Evolutionary conservation across 2,888 invertebrate species (phyloP), one percentile per base, ranked within the genome.

Genomic region (Dendrolimus houi): DNA sequence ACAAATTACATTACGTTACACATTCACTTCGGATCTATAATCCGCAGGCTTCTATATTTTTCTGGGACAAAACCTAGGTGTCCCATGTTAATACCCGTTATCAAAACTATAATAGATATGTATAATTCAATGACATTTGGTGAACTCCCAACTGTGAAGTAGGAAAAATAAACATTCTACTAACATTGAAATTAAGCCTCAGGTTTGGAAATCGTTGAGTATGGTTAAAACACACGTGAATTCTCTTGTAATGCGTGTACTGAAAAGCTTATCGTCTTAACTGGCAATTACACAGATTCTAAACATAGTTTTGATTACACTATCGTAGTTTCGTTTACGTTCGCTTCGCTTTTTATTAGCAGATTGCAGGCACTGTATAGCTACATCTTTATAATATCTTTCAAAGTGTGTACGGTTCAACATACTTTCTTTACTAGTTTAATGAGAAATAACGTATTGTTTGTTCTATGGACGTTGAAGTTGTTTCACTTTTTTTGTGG

Each of bases 381-480:
- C 47, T 47, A 75, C 82, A 78, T 85, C 85, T 88, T 86, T 81
- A 77, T 74, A 76, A 76, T 75, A 81, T 87, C 87, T 85, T 83
- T 87, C 87, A 84, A 72, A 71, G 64, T 80, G 81, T 83, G 81
- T 78, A 82, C 74, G 70, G 85, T 85, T 86, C 84, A 87, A 84
- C 67, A 85, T 77, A 85, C 83, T 79, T 76, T 72, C 67, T 64
- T 66, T 67, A 62, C 65, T 63, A 62, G 64, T 58, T 64, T 61
- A 64, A 61, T 63, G 58, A 64, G 67, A 65, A 65, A 58, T 60
- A 13, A 56, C 57, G 57, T 58, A 61, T 58, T 63, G 61, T 62
- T 62, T 57, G 57, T 58, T 62, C 59, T 56, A 53, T 57, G 57
- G 56, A 62, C 57, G 64, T 59, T 58, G 57, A 56, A 54, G 57